Evolutionary conservation across 1,140 invertebrate species (phyloP), one percentile per base, ranked within the genome.

Genomic region (Drosophila oshimai): DNA sequence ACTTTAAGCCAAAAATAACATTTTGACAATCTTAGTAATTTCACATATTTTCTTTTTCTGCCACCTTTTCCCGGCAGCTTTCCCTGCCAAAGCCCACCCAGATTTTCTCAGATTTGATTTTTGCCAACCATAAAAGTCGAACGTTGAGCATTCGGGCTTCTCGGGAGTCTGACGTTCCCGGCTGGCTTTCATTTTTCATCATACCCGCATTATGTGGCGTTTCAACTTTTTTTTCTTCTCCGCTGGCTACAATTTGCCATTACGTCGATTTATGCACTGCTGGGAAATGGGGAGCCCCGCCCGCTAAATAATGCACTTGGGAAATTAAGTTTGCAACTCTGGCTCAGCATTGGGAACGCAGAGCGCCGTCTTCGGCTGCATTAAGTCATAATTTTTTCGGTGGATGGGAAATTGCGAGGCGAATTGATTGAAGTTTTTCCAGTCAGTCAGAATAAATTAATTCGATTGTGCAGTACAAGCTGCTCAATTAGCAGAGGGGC

Each of bases 291-390:
- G 33, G 26, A 33, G 45, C 41, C 44, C 10, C 42, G 33, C 42
- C 47, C 42, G 34, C 53, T 37, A 67, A 65, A 84, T 74, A 83
- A 84, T 83, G 74, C 80, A 86, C 80, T 68, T 64, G 80, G 80
- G 80, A 84, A 84, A 84, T 84, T 79, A 84, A 68, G 75, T 62
- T 74, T 72, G 31, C 58, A 69, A 28, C 45, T 51, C 36, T 26
- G 60, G 36, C 41, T 45, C 17, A 45, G 39, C 67, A 69, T 29
- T 36, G 26, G 29, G 29, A 15, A 13, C 6, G 9, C 22, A 6
- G 24, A 51, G 31, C 24, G 17, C 18, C 9, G 28, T 53, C 37
- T 50, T 47, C 12, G 39, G 22, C 22, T 45, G 67, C 53, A 49
- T 41, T 54, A 53, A 60, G 53, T 76, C 45, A 75, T 71, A 55